Evolutionary conservation across 2,113 vertebrate species (phyloP).

Genomic region (Urocitellus parryii): DNA sequence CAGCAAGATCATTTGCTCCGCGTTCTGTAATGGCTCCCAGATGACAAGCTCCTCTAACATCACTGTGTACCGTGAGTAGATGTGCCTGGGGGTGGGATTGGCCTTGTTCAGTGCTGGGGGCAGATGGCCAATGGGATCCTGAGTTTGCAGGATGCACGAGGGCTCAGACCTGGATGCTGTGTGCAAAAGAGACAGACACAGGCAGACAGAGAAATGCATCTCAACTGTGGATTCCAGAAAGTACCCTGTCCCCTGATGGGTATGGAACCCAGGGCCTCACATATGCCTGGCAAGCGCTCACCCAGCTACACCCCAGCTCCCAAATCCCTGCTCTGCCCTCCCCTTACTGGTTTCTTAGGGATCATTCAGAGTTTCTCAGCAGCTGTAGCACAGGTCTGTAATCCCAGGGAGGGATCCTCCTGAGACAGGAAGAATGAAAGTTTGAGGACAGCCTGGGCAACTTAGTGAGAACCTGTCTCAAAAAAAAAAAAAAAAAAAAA

Average conservation of each 20-base stretch:
- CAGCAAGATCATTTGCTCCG: slow-evolving; percentile 7
- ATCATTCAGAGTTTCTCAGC: not conserved
- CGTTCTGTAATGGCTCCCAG: not conserved
- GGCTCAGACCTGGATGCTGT: not conserved
- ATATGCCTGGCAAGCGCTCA: not conserved
- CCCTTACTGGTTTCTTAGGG: not conserved
- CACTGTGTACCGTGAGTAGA: slow-evolving; percentile 60
- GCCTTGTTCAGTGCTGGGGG: not conserved
- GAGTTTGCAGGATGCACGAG: not conserved
- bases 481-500: not conserved
- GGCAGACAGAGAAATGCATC: not conserved
- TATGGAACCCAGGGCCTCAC: not conserved
- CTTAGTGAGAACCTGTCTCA: not conserved
- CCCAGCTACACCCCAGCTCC: too few species aligned
- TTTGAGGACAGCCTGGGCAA: not conserved
- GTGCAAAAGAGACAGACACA: not conserved
- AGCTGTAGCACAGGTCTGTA: too few species aligned
- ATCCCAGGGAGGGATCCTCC: too few species aligned
- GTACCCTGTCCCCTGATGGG: not conserved
- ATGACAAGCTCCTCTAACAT: not conserved
- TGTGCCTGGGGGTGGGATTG: not conserved
- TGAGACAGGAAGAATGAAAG: not conserved
- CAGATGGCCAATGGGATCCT: too few species aligned
- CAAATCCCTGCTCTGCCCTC: too few species aligned
- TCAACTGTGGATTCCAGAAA: not conserved